phyloP scores from a whole-genome alignment of 2,113 vertebrate species.

The Pteronura brasiliensis region DNA sequence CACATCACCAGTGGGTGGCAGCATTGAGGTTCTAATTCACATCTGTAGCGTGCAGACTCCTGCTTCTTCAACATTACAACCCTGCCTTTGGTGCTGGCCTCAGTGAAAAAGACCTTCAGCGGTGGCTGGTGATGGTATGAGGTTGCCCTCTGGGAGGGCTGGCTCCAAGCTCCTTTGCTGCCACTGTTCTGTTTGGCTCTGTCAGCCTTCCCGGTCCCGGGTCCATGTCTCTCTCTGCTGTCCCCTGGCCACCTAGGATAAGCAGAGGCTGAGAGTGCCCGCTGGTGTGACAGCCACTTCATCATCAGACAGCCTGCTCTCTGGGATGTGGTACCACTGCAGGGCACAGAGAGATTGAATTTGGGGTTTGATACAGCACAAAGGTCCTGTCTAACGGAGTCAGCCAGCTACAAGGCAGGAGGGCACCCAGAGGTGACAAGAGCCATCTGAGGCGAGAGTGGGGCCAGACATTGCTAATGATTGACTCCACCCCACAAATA shows the following conservation, averaged over 20 bases:
- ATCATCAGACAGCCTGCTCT: not conserved
- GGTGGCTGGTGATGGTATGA: not conserved
- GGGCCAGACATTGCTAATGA: too few species aligned
- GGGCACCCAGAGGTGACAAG: not conserved
- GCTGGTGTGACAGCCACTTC: not conserved
- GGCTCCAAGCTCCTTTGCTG: not conserved
- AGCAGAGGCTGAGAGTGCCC: not conserved
- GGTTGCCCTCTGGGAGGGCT: not conserved
- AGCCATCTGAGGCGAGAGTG: not conserved
- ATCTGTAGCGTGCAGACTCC: not conserved
- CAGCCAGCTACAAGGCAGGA: not conserved
- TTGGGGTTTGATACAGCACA: not conserved
- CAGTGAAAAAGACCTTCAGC: not conserved
- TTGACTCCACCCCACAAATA: not conserved
- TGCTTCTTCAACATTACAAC: not conserved
- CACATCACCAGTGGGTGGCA: not conserved
- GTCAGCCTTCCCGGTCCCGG: not conserved
- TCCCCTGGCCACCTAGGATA: not conserved
- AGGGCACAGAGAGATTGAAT: not conserved
- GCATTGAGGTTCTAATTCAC: not conserved
- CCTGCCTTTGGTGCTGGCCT: not conserved
- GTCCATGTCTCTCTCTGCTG: not conserved
- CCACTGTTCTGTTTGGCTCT: not conserved
- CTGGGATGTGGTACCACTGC: not conserved
- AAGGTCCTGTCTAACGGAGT: not conserved